phyloP scores from a whole-genome alignment of 2,113 vertebrate species.

The Oxygymnocypris stewartii region DNA sequence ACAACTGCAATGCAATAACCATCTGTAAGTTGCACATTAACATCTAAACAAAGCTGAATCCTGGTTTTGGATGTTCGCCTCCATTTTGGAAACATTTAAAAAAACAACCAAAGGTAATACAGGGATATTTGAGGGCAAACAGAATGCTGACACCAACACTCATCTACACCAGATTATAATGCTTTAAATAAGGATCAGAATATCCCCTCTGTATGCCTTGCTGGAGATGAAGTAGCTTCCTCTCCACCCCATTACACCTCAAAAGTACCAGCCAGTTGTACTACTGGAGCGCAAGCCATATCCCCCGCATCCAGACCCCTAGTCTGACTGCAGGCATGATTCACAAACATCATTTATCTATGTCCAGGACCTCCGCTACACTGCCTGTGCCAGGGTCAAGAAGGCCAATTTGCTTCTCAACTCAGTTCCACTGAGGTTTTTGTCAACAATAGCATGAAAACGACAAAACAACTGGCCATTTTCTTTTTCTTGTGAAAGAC shows the following conservation, averaged over 20 bases:
- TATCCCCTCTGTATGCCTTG: neutral
- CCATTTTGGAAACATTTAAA: neutral
- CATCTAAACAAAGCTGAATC: neutral
- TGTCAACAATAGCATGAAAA: conserved; percentile 6
- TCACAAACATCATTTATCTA: conserved; percentile 33
- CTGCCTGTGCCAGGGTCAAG: conserved; percentile 11
- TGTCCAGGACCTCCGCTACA: conserved; percentile 13
- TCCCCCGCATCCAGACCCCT: neutral
- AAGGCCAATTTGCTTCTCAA: conserved; percentile 6
- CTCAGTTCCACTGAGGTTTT: conserved; percentile 4
- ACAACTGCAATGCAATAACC: neutral
- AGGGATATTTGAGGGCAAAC: neutral
- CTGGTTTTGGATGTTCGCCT: neutral
- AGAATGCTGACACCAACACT: neutral
- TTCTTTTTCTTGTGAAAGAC: neutral
- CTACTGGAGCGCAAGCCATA: neutral
- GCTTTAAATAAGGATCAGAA: neutral
- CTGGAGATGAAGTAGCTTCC: conserved; percentile 7
- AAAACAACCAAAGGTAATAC: neutral
- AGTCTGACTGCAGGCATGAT: conserved; percentile 9
- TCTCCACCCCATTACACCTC: conserved; percentile 3
- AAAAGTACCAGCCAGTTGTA: neutral
- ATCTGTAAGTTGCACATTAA: neutral
- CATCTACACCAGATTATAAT: neutral
- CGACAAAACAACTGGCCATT: neutral